Conservation (phyloP, 1,140 invertebrate genomes). For the Hydropsyche tenuis region DNA sequence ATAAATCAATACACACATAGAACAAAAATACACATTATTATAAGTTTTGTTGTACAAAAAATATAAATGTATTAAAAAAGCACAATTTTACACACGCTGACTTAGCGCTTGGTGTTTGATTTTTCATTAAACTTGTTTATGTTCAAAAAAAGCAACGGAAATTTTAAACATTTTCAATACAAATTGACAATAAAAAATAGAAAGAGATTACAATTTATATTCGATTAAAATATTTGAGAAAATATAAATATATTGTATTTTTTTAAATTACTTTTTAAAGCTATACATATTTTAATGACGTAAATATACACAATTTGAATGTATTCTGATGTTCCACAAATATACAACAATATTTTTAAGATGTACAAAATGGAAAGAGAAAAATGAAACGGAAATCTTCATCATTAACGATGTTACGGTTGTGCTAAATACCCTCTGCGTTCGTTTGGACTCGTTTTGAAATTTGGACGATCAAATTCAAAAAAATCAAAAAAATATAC, state of each 20-base stretch:
- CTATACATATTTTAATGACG: conserved; percentile 31
- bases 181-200: conserved; percentile 27
- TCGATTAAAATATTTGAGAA: conserved; percentile 33
- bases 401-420: too few species aligned
- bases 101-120: conserved; percentile 18
- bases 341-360: conserved; percentile 10
- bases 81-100: conserved; percentile 18
- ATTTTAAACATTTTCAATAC: background rate
- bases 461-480: background rate
- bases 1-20: too few species aligned
- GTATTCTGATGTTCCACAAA: conserved; percentile 9
- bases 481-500: too few species aligned
- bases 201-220: conserved; percentile 33
- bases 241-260: conserved; percentile 35
- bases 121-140: background rate
- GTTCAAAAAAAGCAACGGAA: background rate
- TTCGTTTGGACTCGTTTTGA: background rate
- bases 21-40: too few species aligned
- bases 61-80: conserved; percentile 11
- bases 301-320: conserved; percentile 31
- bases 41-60: background rate
- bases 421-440: conserved; percentile 17
- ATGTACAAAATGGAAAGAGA: too few species aligned
- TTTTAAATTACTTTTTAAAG: conserved; percentile 31
- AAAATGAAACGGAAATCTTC: too few species aligned